These are phyloP conservation scores for Cantharis flavilabris DNA, from an alignment of 2,888 invertebrate genomes.

Conservation along the genomic window DNA sequence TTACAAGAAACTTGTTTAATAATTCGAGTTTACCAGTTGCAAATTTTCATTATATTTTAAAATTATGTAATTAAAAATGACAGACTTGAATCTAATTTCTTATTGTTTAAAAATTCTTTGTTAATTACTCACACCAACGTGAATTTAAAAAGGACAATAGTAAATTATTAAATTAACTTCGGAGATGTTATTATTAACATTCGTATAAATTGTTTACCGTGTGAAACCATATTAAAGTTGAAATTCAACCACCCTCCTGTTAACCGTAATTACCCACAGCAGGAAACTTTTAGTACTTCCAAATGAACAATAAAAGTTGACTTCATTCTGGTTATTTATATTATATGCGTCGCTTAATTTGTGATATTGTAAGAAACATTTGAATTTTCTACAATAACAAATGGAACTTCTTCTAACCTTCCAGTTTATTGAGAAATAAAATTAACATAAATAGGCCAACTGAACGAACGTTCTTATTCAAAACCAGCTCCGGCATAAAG, in stretches of 20 bases:
- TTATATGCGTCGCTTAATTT: background rate
- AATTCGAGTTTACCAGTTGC: background rate
- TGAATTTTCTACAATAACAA: background rate
- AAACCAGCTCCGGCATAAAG: background rate
- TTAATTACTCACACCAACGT: background rate
- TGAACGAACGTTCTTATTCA: background rate
- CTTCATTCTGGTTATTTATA: background rate
- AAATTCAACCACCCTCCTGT: background rate
- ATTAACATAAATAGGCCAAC: background rate
- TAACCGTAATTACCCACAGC: conserved; percentile 1
- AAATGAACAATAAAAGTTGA: background rate
- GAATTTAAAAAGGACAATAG: background rate
- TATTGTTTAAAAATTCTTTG: background rate
- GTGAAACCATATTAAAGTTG: background rate
- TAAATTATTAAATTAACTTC: background rate
- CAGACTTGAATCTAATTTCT: background rate
- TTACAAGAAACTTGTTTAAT: background rate
- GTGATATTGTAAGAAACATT: background rate
- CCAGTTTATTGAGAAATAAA: background rate
- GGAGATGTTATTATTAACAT: background rate
- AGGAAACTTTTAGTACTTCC: conserved; percentile 1
- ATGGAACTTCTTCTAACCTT: background rate
- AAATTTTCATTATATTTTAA: background rate
- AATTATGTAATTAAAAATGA: background rate
- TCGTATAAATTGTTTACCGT: background rate